Base-by-base conservation (phyloP, 2,888 invertebrate genomes). In the Tipula helvola region DNA sequence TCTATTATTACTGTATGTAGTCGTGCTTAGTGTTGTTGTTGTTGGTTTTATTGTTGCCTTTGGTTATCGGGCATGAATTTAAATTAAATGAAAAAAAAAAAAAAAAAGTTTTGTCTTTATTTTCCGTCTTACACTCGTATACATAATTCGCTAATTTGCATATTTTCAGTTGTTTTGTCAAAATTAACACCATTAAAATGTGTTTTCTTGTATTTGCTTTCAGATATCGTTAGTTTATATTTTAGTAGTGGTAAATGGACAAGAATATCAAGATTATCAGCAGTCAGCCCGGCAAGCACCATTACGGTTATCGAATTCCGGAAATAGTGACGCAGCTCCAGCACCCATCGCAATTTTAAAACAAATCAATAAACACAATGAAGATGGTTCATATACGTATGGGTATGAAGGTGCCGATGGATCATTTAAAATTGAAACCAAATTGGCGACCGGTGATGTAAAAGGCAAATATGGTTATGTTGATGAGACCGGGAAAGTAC, bases 391-490 rank as follows among this genome's bases (percentile, higher is more conserved):
- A 0, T 97, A 97, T 92, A 97, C 97, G 0, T 97, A 97, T 89
- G 97, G 97, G 0, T 97, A 96, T 91, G 97, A 97, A 90, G 96
- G 95, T 2, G 97, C 94, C 42, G 97, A 97, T 90, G 97, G 97
- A 57, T 95, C 96, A 5, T 97, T 97, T 93, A 97, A 97, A 92
- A 97, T 97, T 89, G 97, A 97, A 91, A 97, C 97, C 10, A 97
- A 97, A 91, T 92, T 95, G 28, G 93, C 95, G 0, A 93, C 93
- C 5, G 97, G 97, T 0, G 97, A 97, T 89, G 97, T 97, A 10
- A 96, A 96, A 91, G 97, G 97, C 88, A 97, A 97, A 91, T 97
- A 97, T 90, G 97, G 97, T 2, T 97, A 97, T 92, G 95, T 95
- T 87, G 97, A 97, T 90, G 96, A 96, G 89, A 94, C 87, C 95